Base-by-base conservation (phyloP, 2,113 vertebrate genomes). In the Brachypteracias leptosomus region DNA sequence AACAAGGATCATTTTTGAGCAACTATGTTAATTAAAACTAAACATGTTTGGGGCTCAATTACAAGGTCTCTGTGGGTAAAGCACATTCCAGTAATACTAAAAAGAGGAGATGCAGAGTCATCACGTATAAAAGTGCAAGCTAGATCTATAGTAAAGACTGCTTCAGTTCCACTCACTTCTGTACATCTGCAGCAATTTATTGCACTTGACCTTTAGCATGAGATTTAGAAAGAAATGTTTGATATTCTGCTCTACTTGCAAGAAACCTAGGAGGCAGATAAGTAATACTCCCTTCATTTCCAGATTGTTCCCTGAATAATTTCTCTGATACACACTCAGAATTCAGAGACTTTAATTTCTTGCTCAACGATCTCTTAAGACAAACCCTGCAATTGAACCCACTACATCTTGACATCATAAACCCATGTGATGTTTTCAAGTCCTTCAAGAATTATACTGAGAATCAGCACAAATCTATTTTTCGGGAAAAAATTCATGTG, bases 121-220 rank as follows among this genome's bases (percentile, higher is more conserved):
- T 26, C 24, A 66, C 61, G 9, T 40, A 63, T 33, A 29, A 72
- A 92, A 93, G 46, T 73, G 28, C 22, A 88, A 61, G n/a, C 24
- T 72, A 83, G 46, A 67, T 66, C 75, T 83, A 4, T 22, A 89
- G 63, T 58, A 42, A 88, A 61, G 31, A n/a, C 78, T 73, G 85
- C 58, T 91, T 89, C 89, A 80, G 31, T 73, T 85, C 71, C 51
- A 33, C 75, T 91, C 55, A 22, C 44, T 88, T 95, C 67, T 83
- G 55, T 77, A 85, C 82, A 93, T 70, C 81, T 88, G 83, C 68
- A 82, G 86, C 91, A 94, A 92, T 95, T 87, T 89, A 87, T 65
- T 81, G 74, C 89, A 94, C 68, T 93, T 96, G 93, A 97, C 96
- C 96, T 97, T 97, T 97, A 87, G 40, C 10, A 33, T 91, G 91